Conservation (phyloP, 2,888 invertebrate genomes). For the Aquatica leii region DNA sequence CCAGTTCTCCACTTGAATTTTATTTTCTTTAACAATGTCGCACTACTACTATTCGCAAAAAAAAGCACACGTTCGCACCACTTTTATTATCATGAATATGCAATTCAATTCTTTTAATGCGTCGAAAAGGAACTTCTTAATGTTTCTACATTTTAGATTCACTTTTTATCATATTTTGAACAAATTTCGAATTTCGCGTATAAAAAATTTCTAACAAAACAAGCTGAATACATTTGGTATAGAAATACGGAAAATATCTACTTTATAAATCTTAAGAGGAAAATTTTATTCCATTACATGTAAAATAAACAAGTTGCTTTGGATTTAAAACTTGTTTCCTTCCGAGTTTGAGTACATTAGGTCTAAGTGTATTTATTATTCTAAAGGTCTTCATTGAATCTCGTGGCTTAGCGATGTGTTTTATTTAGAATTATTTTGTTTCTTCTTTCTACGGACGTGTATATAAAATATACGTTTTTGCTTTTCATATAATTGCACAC, state of each 20-base stretch:
- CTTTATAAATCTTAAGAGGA: constrained; percentile 18
- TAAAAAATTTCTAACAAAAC: no score
- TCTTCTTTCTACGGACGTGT: no score
- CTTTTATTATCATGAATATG: constrained; percentile 15
- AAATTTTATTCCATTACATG: constrained; percentile 30
- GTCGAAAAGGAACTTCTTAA: no score
- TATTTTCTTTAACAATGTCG: no score
- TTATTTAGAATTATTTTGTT: no score
- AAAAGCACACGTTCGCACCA: no score
- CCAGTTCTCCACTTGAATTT: no score
- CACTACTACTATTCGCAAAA: no score
- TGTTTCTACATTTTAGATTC: not conserved
- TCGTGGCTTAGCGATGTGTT: not conserved
- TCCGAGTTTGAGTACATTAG: constrained; percentile 27
- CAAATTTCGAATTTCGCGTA: not conserved
- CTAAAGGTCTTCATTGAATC: constrained; percentile 13
- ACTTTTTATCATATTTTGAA: not conserved
- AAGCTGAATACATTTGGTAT: not conserved
- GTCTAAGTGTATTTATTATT: constrained; percentile 33
- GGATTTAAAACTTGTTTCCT: constrained; percentile 23
- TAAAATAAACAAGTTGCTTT: constrained; percentile 27
- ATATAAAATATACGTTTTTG: no score
- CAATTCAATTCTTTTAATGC: constrained; percentile 14
- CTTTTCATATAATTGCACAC: no score
- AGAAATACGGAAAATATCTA: constrained; percentile 5